Evolutionary conservation across 1,140 invertebrate genomes (phyloP).

Genomic region (Sycophaga agraensis): DNA sequence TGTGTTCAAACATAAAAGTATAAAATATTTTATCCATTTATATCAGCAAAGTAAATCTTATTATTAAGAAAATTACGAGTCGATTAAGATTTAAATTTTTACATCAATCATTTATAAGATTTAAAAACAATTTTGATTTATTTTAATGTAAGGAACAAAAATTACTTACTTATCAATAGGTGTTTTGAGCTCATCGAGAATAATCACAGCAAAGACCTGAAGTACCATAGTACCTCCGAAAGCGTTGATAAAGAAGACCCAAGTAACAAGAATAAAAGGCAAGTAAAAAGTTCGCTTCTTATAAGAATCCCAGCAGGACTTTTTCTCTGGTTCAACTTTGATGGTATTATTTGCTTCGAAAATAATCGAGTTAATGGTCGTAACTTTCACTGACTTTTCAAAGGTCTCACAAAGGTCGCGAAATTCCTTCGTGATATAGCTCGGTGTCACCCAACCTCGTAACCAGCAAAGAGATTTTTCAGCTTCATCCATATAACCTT

Average conservation of each 20-base stretch:
- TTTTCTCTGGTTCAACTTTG: conserved; percentile 35
- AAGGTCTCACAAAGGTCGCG: conserved; percentile 57
- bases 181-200: conserved; percentile 68
- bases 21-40: too few species aligned
- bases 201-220: conserved; percentile 72
- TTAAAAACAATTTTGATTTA: too few species aligned
- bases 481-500: conserved; percentile 63
- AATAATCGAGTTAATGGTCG: conserved; percentile 8
- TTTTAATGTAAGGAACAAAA: neutral
- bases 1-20: too few species aligned
- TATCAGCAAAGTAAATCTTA: too few species aligned
- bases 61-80: too few species aligned
- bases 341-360: neutral
- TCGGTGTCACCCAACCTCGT: conserved; percentile 64
- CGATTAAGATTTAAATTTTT: too few species aligned
- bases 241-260: conserved; percentile 68
- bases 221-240: conserved; percentile 73
- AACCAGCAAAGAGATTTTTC: conserved; percentile 64
- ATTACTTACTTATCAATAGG: conserved; percentile 63
- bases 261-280: conserved; percentile 66
- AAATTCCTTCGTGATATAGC: conserved; percentile 62
- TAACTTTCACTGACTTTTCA: conserved; percentile 34
- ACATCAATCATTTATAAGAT: too few species aligned
- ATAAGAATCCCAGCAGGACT: conserved; percentile 50
- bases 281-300: conserved; percentile 60